Evolutionary conservation across 2,113 vertebrate genomes (phyloP).

Genomic region (Siphamia tubifer): DNA sequence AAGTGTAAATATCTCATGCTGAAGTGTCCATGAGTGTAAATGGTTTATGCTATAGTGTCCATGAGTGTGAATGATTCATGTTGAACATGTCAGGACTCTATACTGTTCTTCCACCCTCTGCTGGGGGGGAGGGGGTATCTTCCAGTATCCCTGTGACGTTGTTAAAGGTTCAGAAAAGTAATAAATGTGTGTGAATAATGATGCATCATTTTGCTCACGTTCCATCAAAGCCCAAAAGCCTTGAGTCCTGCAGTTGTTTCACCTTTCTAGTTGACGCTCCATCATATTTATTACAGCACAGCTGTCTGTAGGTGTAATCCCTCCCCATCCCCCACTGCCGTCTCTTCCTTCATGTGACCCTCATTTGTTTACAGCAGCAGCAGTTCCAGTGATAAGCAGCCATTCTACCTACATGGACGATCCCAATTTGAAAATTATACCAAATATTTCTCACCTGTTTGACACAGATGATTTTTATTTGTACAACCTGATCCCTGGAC

Average conservation of each 20-base stretch:
- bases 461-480: not conserved
- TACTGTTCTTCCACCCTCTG: no score
- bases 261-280: not conserved
- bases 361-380: constrained; percentile 11
- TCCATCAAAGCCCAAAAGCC: not conserved
- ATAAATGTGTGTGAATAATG: not conserved
- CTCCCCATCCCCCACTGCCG: constrained; percentile 11
- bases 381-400: not conserved
- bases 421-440: no score
- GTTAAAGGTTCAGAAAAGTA: no score
- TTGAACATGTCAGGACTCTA: no score
- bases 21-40: no score
- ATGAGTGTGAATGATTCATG: no score
- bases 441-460: no score
- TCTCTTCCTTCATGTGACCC: constrained; percentile 3
- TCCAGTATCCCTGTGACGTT: no score
- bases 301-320: constrained; percentile 35
- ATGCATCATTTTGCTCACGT: not conserved
- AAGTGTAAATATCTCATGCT: no score
- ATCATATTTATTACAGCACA: constrained; percentile 43
- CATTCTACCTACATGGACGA: not conserved
- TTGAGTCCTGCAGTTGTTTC: not conserved
- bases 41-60: no score
- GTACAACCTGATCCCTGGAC: not conserved
- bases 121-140: no score